phyloP scores from a whole-genome alignment of 2,888 invertebrate genomes.

The Druceiella hillmani region DNA sequence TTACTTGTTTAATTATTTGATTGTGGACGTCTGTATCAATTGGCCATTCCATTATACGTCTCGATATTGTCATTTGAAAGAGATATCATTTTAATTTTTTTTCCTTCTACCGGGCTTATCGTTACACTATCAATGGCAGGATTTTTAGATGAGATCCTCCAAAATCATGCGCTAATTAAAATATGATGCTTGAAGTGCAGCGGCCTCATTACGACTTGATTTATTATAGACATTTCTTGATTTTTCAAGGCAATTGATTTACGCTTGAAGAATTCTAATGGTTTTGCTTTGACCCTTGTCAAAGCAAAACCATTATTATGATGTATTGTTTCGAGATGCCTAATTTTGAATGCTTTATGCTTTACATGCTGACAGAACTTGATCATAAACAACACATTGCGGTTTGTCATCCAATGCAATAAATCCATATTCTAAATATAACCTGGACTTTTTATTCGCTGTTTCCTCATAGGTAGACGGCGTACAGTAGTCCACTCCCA shows the following conservation, averaged over 20 bases:
- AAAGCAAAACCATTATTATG: conserved; percentile 8
- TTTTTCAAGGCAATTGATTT: conserved; percentile 10
- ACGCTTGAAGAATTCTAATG: conserved; percentile 10
- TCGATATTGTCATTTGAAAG: conserved; percentile 10
- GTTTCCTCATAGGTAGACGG: conserved; percentile 3
- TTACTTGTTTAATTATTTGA: conserved; percentile 5
- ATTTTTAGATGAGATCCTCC: conserved; percentile 4
- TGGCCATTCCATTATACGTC: conserved; percentile 8
- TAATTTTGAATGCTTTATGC: no score
- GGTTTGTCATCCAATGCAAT: conserved; percentile 4
- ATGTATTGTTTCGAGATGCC: conserved; percentile 1
- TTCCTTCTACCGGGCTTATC: conserved; percentile 9
- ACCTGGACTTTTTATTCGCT: no score
- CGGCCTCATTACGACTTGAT: conserved; percentile 9
- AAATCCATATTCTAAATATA: no score
- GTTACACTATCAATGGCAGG: conserved; percentile 6
- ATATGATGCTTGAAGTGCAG: conserved; percentile 5
- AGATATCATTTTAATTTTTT: conserved; percentile 7
- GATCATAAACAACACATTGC: conserved; percentile 4
- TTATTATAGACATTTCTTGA: conserved; percentile 5
- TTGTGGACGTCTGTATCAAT: conserved; percentile 9
- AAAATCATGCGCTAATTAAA: neutral
- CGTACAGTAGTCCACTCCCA: no score
- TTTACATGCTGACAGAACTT: no score
- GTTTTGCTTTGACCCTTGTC: no score